Percentiles rank a stretch among this genome's conserved stretches.
These are phyloP conservation scores for Drosophila atripex DNA, from an alignment of 2,888 invertebrate genomes.

Conservation along the genomic window DNA sequence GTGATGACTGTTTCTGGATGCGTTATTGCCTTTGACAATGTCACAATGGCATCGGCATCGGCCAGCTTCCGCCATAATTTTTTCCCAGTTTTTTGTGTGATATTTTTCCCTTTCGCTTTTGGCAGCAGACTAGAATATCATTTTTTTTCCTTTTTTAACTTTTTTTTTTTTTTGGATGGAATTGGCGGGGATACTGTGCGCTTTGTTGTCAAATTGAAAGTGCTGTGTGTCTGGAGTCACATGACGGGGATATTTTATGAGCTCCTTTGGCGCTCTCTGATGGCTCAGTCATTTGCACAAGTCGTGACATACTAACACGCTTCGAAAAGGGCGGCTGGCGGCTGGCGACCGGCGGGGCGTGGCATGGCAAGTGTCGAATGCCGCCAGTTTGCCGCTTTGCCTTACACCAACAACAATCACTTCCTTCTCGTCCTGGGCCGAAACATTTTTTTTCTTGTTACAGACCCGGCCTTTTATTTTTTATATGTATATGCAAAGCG, in stretches of 20 bases:
- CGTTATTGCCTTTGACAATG: slow-evolving; percentile 71
- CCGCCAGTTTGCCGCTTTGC: slow-evolving; percentile 52
- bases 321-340: slow-evolving; percentile 24
- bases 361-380: slow-evolving; percentile 32
- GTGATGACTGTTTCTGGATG: slow-evolving; percentile 49
- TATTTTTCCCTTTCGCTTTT: slow-evolving; percentile 28
- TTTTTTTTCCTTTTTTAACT: slow-evolving; percentile 9
- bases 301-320: slow-evolving; percentile 69
- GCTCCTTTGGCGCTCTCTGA: slow-evolving; percentile 75
- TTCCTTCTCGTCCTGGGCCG: slow-evolving; percentile 39
- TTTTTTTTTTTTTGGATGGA: not conserved
- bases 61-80: slow-evolving; percentile 64
- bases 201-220: slow-evolving; percentile 50
- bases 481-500: slow-evolving; percentile 72
- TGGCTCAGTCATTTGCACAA: slow-evolving; percentile 74
- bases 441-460: slow-evolving; percentile 8
- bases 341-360: slow-evolving; percentile 1
- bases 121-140: slow-evolving; percentile 41
- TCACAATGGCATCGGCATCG: slow-evolving; percentile 71
- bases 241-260: slow-evolving; percentile 68
- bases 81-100: slow-evolving; percentile 13
- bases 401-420: slow-evolving; percentile 30
- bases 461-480: slow-evolving; percentile 11
- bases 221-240: slow-evolving; percentile 41
- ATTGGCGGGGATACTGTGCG: slow-evolving; percentile 21